Evolutionary conservation across 37 sponge, comb jelly and placozoan genomes (phyloP), one percentile per base, ranked within the genome.

Genomic region (Cliona cf. orientalis): DNA sequence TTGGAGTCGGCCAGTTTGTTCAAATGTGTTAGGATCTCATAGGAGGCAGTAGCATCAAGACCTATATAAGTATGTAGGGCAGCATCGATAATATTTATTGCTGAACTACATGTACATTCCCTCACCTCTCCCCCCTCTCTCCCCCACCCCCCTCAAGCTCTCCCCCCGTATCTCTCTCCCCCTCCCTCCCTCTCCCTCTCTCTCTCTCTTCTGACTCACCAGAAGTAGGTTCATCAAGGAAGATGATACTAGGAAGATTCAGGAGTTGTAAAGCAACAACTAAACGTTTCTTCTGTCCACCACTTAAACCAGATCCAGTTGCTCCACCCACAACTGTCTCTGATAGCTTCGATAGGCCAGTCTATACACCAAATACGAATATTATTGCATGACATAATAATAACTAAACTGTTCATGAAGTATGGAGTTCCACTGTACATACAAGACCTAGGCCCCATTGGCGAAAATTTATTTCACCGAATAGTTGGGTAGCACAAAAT

Each of bases 201-300:
- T n/a, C n/a, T n/a, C n/a, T n/a, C n/a, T n/a, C n/a, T n/a, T n/a
- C n/a, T n/a, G n/a, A n/a, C n/a, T 57, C 31, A 85, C 93, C 93
- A 39, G 95, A 94, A 0, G 95, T 95, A 3, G 95, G 95, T 56
- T 95, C 95, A 80, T 95, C 95, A 29, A 95, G 78, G 69, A 95
- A 88, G 42, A 95, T 58, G 38, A 91, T 46, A 73, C 87, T 91
- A 28, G 92, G 95, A 0, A 84, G 71, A 31, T 85, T 87, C 38
- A 95, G 78, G 5, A 95, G 83, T 38, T 95, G 95, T 17, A 95
- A 74, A 31, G 95, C 95, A 19, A 95, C 80, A 58, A 70, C 78
- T 32, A 95, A 65, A 29, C 91, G 74, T 46, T 89, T 78, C 60
- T 75, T 75, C 60, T 96, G 97, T 33, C 98, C 98, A n/a, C 98